These are phyloP conservation scores for Neocrepidodera transversa DNA, from an alignment of 2,888 invertebrate species.

Conservation along the genomic window DNA sequence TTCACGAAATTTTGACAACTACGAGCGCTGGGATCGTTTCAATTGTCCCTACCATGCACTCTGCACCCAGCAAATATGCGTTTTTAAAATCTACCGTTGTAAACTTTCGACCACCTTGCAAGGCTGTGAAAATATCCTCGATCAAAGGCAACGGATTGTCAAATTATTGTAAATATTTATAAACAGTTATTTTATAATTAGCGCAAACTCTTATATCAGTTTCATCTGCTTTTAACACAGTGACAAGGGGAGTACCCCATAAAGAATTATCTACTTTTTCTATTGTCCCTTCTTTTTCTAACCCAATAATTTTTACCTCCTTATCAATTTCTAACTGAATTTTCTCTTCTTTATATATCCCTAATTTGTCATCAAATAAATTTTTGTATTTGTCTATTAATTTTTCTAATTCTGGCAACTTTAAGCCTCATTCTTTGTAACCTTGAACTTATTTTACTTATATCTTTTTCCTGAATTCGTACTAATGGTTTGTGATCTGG, in stretches of 20 bases:
- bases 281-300: conserved; percentile 26
- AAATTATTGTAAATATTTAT: conserved; percentile 30
- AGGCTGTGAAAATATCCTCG: conserved; percentile 23
- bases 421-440: no score
- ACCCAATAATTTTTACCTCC: conserved; percentile 17
- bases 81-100: conserved; percentile 18
- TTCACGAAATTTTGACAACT: no score
- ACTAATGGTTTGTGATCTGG: no score
- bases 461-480: no score
- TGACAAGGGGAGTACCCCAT: conserved; percentile 29
- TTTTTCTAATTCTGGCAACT: no score
- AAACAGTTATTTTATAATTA: conserved; percentile 46
- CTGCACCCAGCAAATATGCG: no score
- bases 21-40: no score
- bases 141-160: conserved; percentile 17
- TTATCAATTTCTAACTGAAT: not conserved
- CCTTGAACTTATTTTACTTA: no score
- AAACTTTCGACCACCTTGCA: no score
- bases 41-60: no score
- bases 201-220: conserved; percentile 34
- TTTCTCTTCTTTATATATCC: conserved; percentile 1
- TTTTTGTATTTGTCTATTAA: no score
- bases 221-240: conserved; percentile 24
- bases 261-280: conserved; percentile 12
- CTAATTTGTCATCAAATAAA: not conserved